Base-by-base conservation (phyloP, 1,140 invertebrate species). In the Archivesica marissinica region DNA sequence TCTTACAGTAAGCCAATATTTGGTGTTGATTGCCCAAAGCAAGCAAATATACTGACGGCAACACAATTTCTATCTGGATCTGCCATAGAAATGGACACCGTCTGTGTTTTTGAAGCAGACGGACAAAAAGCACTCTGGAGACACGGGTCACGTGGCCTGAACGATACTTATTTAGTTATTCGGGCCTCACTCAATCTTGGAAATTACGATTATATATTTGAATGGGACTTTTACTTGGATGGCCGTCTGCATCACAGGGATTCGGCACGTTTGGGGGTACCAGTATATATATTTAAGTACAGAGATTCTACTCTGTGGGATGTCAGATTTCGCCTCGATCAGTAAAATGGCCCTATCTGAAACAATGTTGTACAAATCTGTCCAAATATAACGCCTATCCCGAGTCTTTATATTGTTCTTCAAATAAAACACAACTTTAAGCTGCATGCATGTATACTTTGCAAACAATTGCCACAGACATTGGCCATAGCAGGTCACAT, bases 201-300 rank as follows among this genome's bases (percentile, higher is more conserved):
- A 17, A 92, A 92, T 80, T 93, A 92, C 70, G 91, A 93, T 72
- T 93, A 93, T 87, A 86, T 92, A 20, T 79, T 91, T 17, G 92
- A 93, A 79, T 91, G 87, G 78, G 82, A 88, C 0, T 92, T 93
- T 79, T 89, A 91, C 78, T 35, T 87, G 0, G 86, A 88, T 47
- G 89, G 88, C 9, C 54, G 35, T 15, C 41, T 90, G 20, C 50
- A 88, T n/a, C n/a, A n/a, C n/a, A n/a, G n/a, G n/a, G n/a, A n/a
- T n/a, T n/a, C n/a, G n/a, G n/a, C n/a, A n/a, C n/a, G n/a, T n/a
- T n/a, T n/a, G n/a, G n/a, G n/a, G n/a, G n/a, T n/a, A n/a, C n/a
- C n/a, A n/a, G n/a, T n/a, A n/a, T n/a, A n/a, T n/a, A n/a, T n/a
- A n/a, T n/a, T n/a, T n/a, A n/a, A n/a, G n/a, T n/a, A n/a, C n/a